phyloP scores from a whole-genome alignment of 2,888 invertebrate species.

The Apamea crenata region DNA sequence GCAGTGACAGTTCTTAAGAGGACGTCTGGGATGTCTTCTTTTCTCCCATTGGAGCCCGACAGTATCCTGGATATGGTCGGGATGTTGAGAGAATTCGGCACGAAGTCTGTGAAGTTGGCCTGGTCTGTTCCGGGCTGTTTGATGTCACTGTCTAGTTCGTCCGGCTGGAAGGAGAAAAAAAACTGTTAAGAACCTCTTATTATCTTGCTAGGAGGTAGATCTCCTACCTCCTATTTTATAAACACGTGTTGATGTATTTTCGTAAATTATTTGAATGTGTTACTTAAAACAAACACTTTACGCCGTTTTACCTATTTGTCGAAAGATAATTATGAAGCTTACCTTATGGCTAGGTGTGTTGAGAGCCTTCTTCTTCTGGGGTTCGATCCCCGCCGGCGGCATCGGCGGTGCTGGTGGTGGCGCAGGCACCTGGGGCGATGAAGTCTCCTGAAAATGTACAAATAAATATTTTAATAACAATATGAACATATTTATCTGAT shows the following conservation, averaged over 20 bases:
- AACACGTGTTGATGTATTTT: background rate
- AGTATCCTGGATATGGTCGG: slow-evolving; percentile 96
- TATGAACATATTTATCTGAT: background rate
- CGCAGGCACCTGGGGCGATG: slow-evolving; percentile 88
- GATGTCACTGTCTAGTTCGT: slow-evolving; percentile 85
- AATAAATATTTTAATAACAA: background rate
- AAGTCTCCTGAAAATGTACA: slow-evolving; percentile 84
- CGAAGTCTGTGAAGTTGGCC: slow-evolving; percentile 91
- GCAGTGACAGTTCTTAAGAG: slow-evolving; percentile 93
- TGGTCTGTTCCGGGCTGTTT: slow-evolving; percentile 83
- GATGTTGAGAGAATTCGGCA: slow-evolving; percentile 93
- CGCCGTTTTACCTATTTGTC: background rate
- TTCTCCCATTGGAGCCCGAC: slow-evolving; percentile 96
- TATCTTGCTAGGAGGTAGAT: no score
- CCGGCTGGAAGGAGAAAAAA: slow-evolving; percentile 78
- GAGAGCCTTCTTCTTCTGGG: slow-evolving; percentile 93
- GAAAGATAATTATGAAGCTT: background rate
- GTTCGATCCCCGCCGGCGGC: slow-evolving; percentile 85
- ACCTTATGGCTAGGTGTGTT: slow-evolving; percentile 94
- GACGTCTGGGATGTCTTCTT: slow-evolving; percentile 95
- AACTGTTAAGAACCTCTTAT: slow-evolving; percentile 13
- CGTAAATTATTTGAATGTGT: background rate
- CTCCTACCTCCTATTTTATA: no score
- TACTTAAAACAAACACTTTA: no score
- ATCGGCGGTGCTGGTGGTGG: slow-evolving; percentile 87